phyloP scores from a whole-genome alignment of 1,140 invertebrate genomes.

The Drosophila chauvacae region DNA sequence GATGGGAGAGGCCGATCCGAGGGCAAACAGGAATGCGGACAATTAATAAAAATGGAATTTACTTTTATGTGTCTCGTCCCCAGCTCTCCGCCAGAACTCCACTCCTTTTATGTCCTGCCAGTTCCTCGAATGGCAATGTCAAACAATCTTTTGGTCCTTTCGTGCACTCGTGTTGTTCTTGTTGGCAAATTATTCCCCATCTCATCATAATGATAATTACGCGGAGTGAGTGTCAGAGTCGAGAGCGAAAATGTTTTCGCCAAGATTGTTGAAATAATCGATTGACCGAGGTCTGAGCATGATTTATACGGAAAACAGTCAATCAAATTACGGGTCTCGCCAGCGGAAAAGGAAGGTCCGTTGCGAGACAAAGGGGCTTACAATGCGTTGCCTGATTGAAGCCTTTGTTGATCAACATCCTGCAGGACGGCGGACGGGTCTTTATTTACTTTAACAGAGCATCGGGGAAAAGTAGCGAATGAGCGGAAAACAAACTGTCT shows the following conservation, averaged over 20 bases:
- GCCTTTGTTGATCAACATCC: slow-evolving; percentile 48
- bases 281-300: slow-evolving; percentile 36
- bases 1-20: slow-evolving; percentile 29
- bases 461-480: not conserved
- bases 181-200: slow-evolving; percentile 60
- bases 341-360: slow-evolving; percentile 15
- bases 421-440: not conserved
- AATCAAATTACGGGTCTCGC: slow-evolving; percentile 37
- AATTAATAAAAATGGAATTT: slow-evolving; percentile 77
- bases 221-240: slow-evolving; percentile 44
- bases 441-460: slow-evolving; percentile 32
- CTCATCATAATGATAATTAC: slow-evolving; percentile 67
- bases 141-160: slow-evolving; percentile 49
- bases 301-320: slow-evolving; percentile 52
- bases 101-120: slow-evolving; percentile 3
- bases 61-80: slow-evolving; percentile 60
- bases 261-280: slow-evolving; percentile 53
- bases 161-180: slow-evolving; percentile 21
- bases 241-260: slow-evolving; percentile 46
- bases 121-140: slow-evolving; percentile 50
- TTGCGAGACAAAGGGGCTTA: slow-evolving; percentile 18
- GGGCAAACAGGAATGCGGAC: slow-evolving; percentile 49
- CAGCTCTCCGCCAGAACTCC: not conserved
- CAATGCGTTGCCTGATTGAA: slow-evolving; percentile 41
- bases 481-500: slow-evolving; percentile 5